phyloP scores from a whole-genome alignment of 2,888 invertebrate species.

The Limnephilus lunatus region DNA sequence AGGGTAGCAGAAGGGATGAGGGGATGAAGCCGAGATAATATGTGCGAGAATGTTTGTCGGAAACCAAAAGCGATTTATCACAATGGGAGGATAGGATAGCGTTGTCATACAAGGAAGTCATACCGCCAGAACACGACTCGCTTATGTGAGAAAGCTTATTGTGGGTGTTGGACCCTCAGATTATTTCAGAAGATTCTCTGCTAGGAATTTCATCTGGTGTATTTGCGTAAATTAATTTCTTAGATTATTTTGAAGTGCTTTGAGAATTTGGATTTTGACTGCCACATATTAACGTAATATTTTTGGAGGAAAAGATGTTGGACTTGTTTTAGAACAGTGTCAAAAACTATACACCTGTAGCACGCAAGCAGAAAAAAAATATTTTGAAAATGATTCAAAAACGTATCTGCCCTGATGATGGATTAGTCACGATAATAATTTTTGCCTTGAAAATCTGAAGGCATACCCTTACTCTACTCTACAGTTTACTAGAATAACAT shows the following conservation, averaged over 20 bases:
- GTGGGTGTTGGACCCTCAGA: neutral
- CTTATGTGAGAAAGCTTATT: neutral
- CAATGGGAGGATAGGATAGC: slow-evolving; percentile 57
- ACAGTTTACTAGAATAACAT: too few relatives aligned
- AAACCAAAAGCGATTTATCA: slow-evolving; percentile 66
- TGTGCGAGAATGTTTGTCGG: slow-evolving; percentile 66
- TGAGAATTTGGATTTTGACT: neutral
- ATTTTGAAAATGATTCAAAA: too few relatives aligned
- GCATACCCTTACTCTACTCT: too few relatives aligned
- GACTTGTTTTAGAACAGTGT: neutral
- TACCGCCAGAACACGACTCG: slow-evolving; percentile 34
- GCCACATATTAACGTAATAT: neutral
- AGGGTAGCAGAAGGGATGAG: neutral
- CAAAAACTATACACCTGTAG: too few relatives aligned
- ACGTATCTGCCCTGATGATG: too few relatives aligned
- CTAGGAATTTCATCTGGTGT: neutral
- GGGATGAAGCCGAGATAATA: slow-evolving; percentile 61
- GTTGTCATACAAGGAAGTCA: slow-evolving; percentile 55
- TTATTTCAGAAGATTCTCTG: neutral
- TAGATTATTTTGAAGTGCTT: neutral
- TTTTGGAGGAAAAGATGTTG: neutral
- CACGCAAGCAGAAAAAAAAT: too few relatives aligned
- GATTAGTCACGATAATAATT: too few relatives aligned
- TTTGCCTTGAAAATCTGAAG: too few relatives aligned
- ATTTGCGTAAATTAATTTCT: neutral